Base-by-base conservation (phyloP, 2,113 vertebrate genomes). In the Bostrychus sinensis region DNA sequence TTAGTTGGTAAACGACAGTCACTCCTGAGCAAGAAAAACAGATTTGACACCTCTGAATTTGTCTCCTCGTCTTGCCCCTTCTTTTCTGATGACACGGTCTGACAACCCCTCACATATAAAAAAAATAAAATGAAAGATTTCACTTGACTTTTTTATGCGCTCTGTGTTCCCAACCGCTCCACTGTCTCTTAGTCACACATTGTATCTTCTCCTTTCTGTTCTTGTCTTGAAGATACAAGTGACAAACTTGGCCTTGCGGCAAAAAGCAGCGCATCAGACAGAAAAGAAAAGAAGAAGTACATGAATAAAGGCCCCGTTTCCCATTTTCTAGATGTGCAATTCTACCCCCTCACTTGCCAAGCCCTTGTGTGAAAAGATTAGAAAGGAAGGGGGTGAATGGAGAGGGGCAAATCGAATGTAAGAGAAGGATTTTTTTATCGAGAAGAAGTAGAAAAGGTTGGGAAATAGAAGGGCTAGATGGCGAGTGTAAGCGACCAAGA, bases 1-100 rank as follows among this genome's bases (percentile, higher is more conserved):
- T 85, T 86, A 77, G 84, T 82, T 75, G 72, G 81, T 88, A 89
- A 89, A 87, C 73, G 81, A 84, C 83, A 83, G 83, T 86, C 83
- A 80, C 80, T 86, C 78, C 72, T 80, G 66, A 41, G 71, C 39
- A 70, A 78, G 74, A 83, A 81, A 83, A 85, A 83, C 80, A 77
- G 72, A 86, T 88, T 75, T 88, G 86, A 89, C 81, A 82, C 74
- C 78, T 70, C 73, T n/a, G 62, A 80, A 73, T 77, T 82, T 75
- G 69, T 63, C 59, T 69, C 72, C 59, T 72, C 62, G 63, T 70
- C 65, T 43, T 50, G 75, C 84, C 82, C 78, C 64, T 45, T 77
- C 70, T 6, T 84, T 70, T 77, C 72, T 59, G 72, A 14, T 78
- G 67, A 82, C 76, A 75, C 28, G 72, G 62, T 73, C 78, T 83